Conservation (phyloP, 2,888 invertebrate species). For the Loripinus fragilis region DNA sequence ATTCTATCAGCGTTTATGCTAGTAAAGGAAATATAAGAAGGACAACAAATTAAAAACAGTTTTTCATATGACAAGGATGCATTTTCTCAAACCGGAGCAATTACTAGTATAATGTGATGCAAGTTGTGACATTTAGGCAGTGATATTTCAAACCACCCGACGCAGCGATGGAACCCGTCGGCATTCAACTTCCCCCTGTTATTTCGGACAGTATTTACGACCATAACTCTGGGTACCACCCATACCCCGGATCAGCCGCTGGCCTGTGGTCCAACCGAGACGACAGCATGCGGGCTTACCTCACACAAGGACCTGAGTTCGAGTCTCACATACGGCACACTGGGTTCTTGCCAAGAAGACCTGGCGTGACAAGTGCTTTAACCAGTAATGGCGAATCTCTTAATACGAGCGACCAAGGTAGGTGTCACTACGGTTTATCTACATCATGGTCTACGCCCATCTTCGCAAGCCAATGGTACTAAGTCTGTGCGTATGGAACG, state of each 20-base stretch:
- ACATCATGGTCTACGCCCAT: too few species aligned
- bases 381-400: not conserved
- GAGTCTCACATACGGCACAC: slow-evolving; percentile 46
- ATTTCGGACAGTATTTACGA: slow-evolving; percentile 60
- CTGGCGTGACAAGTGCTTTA: not conserved
- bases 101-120: too few species aligned
- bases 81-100: too few species aligned
- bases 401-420: not conserved
- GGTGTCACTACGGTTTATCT: too few species aligned
- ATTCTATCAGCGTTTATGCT: too few species aligned
- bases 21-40: too few species aligned
- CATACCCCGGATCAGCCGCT: slow-evolving; percentile 28
- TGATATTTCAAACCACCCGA: too few species aligned
- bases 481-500: too few species aligned
- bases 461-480: too few species aligned
- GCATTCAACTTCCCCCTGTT: slow-evolving; percentile 56
- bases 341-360: not conserved
- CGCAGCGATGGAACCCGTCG: slow-evolving; percentile 54
- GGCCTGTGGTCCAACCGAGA: slow-evolving; percentile 36
- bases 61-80: too few species aligned
- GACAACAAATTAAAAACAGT: too few species aligned
- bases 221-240: slow-evolving; percentile 40
- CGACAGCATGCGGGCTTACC: slow-evolving; percentile 38
- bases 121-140: too few species aligned
- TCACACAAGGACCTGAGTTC: slow-evolving; percentile 44